Evolutionary conservation across 2,888 invertebrate genomes (phyloP).

Genomic region (Morpho helenor): DNA sequence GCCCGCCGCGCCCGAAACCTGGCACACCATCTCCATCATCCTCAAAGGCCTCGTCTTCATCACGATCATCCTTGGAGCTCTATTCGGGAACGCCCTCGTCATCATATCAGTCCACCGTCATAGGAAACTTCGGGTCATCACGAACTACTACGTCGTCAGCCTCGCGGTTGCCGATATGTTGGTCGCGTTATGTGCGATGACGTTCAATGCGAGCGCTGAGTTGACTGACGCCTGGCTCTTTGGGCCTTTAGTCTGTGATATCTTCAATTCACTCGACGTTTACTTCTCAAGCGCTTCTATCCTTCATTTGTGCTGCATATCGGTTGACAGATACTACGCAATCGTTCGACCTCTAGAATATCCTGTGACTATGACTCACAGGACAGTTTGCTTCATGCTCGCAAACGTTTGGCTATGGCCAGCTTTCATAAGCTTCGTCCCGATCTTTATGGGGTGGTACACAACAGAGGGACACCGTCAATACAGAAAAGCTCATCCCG

Average conservation of each 20-base stretch:
- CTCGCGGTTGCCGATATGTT: constrained; percentile 96
- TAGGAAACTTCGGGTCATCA: constrained; percentile 90
- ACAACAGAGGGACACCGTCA: constrained; percentile 89
- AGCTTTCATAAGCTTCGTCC: constrained; percentile 94
- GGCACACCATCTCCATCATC: constrained; percentile 78
- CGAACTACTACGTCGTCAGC: constrained; percentile 97
- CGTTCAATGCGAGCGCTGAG: constrained; percentile 94
- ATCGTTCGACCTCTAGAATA: constrained; percentile 95
- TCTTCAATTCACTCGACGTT: constrained; percentile 96
- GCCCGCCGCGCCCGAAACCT: constrained; percentile 66
- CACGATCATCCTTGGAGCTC: constrained; percentile 92
- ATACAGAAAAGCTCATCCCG: constrained; percentile 81
- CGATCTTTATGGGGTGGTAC: constrained; percentile 97
- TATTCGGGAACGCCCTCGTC: constrained; percentile 95
- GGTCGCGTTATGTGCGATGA: constrained; percentile 95
- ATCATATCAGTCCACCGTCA: constrained; percentile 91
- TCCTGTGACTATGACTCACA: constrained; percentile 93
- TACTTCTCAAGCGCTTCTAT: constrained; percentile 96
- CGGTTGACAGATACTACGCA: constrained; percentile 94
- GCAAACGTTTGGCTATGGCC: constrained; percentile 95
- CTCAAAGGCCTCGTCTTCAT: constrained; percentile 89
- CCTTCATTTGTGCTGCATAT: constrained; percentile 95
- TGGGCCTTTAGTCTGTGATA: constrained; percentile 93
- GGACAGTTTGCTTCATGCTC: constrained; percentile 89
- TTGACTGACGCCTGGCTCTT: constrained; percentile 93